These are phyloP conservation scores for Monopis laevigella DNA, from an alignment of 2,888 invertebrate species.

Conservation along the genomic window DNA sequence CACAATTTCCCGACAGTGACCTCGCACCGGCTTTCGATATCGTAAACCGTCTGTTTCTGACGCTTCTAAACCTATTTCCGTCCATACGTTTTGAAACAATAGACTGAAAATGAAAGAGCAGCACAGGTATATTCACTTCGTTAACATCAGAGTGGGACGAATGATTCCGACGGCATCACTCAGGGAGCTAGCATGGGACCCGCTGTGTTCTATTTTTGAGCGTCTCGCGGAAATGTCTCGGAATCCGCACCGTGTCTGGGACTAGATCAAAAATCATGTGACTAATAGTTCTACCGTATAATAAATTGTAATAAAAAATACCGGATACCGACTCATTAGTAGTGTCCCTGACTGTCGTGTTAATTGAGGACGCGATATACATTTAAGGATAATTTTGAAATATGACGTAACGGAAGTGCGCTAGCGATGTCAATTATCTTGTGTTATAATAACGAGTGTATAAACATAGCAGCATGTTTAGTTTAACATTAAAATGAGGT, in stretches of 20 bases:
- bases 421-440: too few relatives aligned
- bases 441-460: too few relatives aligned
- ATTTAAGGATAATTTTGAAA: too few relatives aligned
- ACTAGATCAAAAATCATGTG: conserved; percentile 61
- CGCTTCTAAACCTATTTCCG: conserved; percentile 64
- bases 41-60: conserved; percentile 56
- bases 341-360: not conserved
- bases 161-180: conserved; percentile 44
- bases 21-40: conserved; percentile 55
- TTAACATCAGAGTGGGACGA: conserved; percentile 44
- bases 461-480: too few relatives aligned
- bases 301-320: not conserved
- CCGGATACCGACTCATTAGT: not conserved
- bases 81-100: conserved; percentile 57
- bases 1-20: conserved; percentile 54
- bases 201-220: conserved; percentile 62
- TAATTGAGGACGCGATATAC: not conserved
- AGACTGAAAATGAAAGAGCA: conserved; percentile 51
- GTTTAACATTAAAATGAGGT: too few relatives aligned
- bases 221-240: conserved; percentile 61
- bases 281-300: conserved; percentile 48
- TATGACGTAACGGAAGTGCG: too few relatives aligned
- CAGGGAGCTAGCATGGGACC: conserved; percentile 57
- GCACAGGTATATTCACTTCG: conserved; percentile 45
- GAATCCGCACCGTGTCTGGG: conserved; percentile 63